Percentiles rank a stretch among this genome's conserved stretches.
Evolutionary conservation across 2,113 vertebrate species (phyloP).

Genomic region (Cinclus cinclus): DNA sequence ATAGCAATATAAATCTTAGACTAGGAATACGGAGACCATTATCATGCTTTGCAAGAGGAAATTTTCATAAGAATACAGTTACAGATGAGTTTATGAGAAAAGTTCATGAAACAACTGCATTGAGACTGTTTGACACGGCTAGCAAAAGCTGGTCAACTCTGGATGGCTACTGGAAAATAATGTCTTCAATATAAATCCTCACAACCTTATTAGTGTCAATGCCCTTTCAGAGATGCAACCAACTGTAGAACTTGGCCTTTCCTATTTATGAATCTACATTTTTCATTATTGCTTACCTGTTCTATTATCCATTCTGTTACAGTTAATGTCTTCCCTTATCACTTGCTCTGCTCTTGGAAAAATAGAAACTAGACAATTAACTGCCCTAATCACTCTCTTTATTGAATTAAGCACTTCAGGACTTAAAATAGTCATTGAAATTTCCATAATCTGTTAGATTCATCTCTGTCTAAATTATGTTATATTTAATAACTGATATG

Average conservation of each 20-base stretch:
- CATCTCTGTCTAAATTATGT: neutral
- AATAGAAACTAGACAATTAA: neutral
- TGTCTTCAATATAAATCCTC: neutral
- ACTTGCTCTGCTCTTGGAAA: neutral
- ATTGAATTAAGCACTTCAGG: neutral
- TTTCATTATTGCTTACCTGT: constrained; percentile 12
- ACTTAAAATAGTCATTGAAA: neutral
- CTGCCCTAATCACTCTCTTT: neutral
- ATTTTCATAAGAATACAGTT: neutral
- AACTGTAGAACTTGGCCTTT: neutral
- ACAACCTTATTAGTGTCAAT: neutral
- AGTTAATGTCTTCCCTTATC: neutral
- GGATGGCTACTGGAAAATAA: neutral
- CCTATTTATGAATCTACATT: neutral
- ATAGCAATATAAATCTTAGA: neutral
- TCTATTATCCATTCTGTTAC: neutral
- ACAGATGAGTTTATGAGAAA: neutral
- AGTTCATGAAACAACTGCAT: neutral
- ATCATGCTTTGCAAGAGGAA: neutral
- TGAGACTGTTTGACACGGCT: neutral
- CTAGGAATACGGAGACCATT: neutral
- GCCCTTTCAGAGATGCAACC: neutral
- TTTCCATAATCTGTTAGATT: neutral
- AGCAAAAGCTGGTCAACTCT: neutral
- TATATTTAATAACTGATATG: neutral